Percentiles rank a stretch among this genome's conserved stretches.
Evolutionary conservation across 2,888 invertebrate species (phyloP).

Genomic region (Drosophila borealis): DNA sequence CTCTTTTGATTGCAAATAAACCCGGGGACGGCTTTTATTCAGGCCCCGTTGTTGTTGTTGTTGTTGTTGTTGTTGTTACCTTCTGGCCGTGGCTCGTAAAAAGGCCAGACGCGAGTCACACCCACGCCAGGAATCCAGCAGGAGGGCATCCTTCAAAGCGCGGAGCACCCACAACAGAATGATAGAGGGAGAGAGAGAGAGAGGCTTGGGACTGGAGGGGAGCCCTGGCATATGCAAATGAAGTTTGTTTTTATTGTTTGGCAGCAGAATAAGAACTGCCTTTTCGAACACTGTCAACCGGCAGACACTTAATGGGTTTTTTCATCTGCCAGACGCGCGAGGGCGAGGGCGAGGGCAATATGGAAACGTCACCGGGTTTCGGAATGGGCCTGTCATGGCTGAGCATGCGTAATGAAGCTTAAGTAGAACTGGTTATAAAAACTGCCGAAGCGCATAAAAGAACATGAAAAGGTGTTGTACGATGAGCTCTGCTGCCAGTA

Average conservation of each 20-base stretch:
- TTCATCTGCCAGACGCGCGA: conserved; percentile 47
- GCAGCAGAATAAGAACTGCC: conserved; percentile 53
- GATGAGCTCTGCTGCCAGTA: conserved; percentile 28
- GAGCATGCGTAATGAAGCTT: conserved; percentile 78
- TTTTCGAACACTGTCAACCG: conserved; percentile 74
- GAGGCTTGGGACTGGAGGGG: not conserved
- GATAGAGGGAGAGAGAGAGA: conserved; percentile 8
- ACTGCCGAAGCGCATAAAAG: conserved; percentile 36
- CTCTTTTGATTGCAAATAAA: conserved; percentile 81
- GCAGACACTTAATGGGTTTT: conserved; percentile 77
- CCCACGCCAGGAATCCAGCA: conserved; percentile 67
- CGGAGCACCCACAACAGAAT: conserved; percentile 31
- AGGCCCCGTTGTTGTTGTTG: conserved; percentile 18
- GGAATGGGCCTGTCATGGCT: conserved; percentile 71
- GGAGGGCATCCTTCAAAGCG: conserved; percentile 62
- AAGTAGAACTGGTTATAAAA: conserved; percentile 76
- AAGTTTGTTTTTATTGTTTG: conserved; percentile 71
- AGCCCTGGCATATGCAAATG: conserved; percentile 64
- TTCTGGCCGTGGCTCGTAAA: conserved; percentile 57
- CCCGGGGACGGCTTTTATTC: conserved; percentile 51
- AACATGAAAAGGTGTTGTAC: conserved; percentile 34
- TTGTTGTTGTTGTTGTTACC: conserved; percentile 52
- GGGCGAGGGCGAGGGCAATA: not conserved
- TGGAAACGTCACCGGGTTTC: conserved; percentile 39
- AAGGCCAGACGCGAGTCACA: conserved; percentile 67